These are phyloP conservation scores for Caenorhabditis drosophilae DNA, from an alignment of 2,888 invertebrate species.

Conservation along the genomic window DNA sequence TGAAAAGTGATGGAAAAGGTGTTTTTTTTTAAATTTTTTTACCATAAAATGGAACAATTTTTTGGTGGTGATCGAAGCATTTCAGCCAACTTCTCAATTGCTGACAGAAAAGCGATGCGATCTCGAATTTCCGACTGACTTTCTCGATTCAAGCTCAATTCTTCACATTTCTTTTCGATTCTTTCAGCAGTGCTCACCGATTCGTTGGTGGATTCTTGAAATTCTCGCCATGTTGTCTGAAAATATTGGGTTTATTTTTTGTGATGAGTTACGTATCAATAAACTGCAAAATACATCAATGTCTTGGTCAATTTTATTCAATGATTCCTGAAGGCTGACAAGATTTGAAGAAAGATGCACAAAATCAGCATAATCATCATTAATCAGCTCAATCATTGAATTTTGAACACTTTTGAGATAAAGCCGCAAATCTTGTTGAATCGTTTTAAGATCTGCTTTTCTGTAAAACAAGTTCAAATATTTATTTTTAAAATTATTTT, in stretches of 20 bases:
- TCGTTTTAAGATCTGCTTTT: slow-evolving; percentile 59
- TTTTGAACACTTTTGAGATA: slow-evolving; percentile 89
- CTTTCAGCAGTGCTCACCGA: slow-evolving; percentile 51
- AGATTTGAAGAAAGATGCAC: slow-evolving; percentile 93
- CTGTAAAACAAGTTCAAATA: slow-evolving; percentile 25
- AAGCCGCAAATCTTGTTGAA: slow-evolving; percentile 77
- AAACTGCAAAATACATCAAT: no score
- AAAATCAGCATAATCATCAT: slow-evolving; percentile 96
- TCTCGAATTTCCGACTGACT: slow-evolving; percentile 38
- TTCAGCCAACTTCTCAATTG: slow-evolving; percentile 38
- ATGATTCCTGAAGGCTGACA: slow-evolving; percentile 71
- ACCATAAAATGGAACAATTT: slow-evolving; percentile 31
- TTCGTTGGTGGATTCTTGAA: slow-evolving; percentile 42
- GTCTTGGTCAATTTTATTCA: slow-evolving; percentile 61
- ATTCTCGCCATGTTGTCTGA: slow-evolving; percentile 52
- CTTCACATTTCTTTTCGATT: slow-evolving; percentile 54
- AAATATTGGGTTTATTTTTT: slow-evolving; percentile 9
- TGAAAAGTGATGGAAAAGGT: slow-evolving; percentile 6
- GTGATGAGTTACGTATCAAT: no score
- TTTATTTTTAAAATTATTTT: slow-evolving; percentile 5
- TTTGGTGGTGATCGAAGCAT: slow-evolving; percentile 22
- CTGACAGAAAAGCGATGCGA: slow-evolving; percentile 39
- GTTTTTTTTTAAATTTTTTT: slow-evolving; percentile 1
- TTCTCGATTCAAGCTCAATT: slow-evolving; percentile 43
- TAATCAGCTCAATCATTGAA: slow-evolving; percentile 94